Conservation (phyloP, 2,797 vertebrate species). For the Chromobotia macracanthus region DNA sequence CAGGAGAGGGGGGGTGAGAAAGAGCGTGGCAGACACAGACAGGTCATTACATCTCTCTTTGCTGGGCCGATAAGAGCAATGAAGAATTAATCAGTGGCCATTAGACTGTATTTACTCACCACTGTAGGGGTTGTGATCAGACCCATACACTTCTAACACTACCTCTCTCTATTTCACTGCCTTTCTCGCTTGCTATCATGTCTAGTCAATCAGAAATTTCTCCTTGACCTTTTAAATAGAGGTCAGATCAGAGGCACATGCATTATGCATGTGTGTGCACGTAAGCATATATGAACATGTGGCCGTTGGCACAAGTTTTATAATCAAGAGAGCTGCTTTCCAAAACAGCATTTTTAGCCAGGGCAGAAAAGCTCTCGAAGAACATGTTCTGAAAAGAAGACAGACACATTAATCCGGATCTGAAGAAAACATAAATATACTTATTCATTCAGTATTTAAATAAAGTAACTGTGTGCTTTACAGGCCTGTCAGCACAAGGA, state of each 20-base stretch:
- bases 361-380: background rate
- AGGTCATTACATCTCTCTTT: constrained; percentile 97
- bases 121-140: constrained; percentile 74
- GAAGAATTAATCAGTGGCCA: constrained; percentile 99
- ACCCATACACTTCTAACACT: constrained; percentile 48
- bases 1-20: constrained; percentile 69
- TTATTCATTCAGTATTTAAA: too few relatives aligned
- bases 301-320: constrained; percentile 24
- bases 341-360: background rate
- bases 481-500: too few relatives aligned
- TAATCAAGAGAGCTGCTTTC: background rate
- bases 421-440: background rate
- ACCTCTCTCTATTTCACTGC: constrained; percentile 50
- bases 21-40: constrained; percentile 60
- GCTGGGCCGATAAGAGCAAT: constrained; percentile 96
- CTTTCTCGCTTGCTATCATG: constrained; percentile 62
- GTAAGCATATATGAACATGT: constrained; percentile 36
- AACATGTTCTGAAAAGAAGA: background rate
- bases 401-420: background rate
- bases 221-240: constrained; percentile 65
- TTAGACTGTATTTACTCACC: constrained; percentile 97
- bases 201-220: constrained; percentile 65
- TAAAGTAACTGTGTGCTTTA: too few relatives aligned
- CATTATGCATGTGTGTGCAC: constrained; percentile 34
- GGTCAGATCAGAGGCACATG: constrained; percentile 67